Base-by-base conservation (phyloP, 2,113 vertebrate genomes). In the Polypterus bichir region DNA sequence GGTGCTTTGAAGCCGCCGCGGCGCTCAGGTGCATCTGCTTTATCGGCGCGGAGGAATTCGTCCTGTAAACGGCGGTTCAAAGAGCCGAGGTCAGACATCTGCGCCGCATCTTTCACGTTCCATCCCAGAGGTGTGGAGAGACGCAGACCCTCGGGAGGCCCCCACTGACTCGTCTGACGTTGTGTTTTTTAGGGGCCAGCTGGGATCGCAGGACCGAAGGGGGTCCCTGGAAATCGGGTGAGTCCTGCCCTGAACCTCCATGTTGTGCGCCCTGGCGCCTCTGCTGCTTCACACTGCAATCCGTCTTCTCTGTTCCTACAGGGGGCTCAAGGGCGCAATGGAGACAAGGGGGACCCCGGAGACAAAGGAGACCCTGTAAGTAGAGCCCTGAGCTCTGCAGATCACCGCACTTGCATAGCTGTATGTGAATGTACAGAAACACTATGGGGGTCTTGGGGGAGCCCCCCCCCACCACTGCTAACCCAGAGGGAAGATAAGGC, bases 321-420 rank as follows among this genome's bases (percentile, higher is more conserved):
- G 92, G 91, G 91, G 9, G 73, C 64, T 53, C 73, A 54, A 73
- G 87, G 86, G 57, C 75, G 69, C 0, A 66, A 74, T 49, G 92
- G 90, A 68, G 88, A 88, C 64, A 83, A 80, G 47, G 91, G 92
- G 4, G 72, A 85, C 60, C 44, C 61, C 47, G 92, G 92, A 67
- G 57, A 65, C n/a, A 89, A 84, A 82, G 91, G 92, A 58, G 66
- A 75, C 66, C 82, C 77, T 81, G 92, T 93, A 86, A 1, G 7
- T 51, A 51, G 27, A 27, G 27, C 27, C 27, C 27, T 27, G 27
- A 27, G 27, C 27, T 27, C 27, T 27, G 27, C 27, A 27, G 27
- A 27, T 27, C 27, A 27, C 27, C 2, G 27, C 27, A 27, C 27
- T 27, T 27, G 27, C 27, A 27, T 27, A 27, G 27, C 27, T 27